Base-by-base conservation (phyloP, 2,888 invertebrate genomes). In the Hydropsyche betteni region DNA sequence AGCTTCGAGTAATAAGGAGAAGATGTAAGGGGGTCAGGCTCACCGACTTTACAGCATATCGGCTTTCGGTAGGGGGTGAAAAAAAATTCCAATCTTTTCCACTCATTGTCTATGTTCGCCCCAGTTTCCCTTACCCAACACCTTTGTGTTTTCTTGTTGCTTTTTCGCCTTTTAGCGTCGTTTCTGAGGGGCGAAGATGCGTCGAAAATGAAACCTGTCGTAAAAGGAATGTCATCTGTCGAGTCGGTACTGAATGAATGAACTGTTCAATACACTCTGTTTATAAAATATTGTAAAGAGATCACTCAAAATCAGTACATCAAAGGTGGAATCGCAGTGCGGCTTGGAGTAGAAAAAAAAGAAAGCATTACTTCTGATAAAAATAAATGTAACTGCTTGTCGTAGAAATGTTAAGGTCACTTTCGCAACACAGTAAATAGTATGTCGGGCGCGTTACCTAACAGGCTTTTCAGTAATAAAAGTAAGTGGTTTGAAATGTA, bases 1-100 rank as follows among this genome's bases (percentile, higher is more conserved):
- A 44, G 44, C 69, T 51, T 14, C 36, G 68, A n/a, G 36, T 68
- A 68, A 38, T 64, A 33, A 38, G 38, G 69, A 34, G 44, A 44
- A 44, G 14, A 12, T 14, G 44, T 50, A 44, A 14, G 50, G 44
- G 51, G 24, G 12, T 44, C 14, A 14, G 38, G 58, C 69, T 8
- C 51, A 69, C 69, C 16, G 69, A 44, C 44, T 69, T 51, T 34
- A 64, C 24, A 44, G 44, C 44, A 14, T 4, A 55, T 55, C 16
- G 24, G 55, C 24, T 50, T 69, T 69, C 44, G 14, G 6, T 50
- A 3, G 38, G 53, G 24, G 36, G 5, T 51, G 53, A 70, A 70
- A 70, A 34, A 69, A 70, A 70, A 34, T 36, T n/a, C 12, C 36
- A 70, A 51, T 70, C 52, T 70, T 70, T 70, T 69, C 70, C 53